phyloP scores from a whole-genome alignment of 1,140 invertebrate genomes.

The Drosophila suzukii region DNA sequence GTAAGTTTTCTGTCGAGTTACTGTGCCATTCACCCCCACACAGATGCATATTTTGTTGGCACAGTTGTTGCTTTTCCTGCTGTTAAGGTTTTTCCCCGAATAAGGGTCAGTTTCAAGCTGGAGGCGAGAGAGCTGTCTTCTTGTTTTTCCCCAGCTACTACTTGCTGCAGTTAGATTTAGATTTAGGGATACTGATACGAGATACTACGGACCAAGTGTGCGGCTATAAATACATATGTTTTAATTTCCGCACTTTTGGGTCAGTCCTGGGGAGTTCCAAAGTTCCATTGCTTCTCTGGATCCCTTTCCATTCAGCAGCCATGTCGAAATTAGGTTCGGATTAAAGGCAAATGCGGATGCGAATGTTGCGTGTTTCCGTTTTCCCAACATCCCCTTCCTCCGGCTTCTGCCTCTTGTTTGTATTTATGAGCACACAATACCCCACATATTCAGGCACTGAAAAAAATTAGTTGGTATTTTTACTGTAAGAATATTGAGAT shows the following conservation, averaged over 20 bases:
- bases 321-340: conserved; percentile 59
- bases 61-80: not conserved
- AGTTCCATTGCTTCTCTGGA: not conserved
- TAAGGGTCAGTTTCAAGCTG: conserved; percentile 66
- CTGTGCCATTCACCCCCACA: not conserved
- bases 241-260: conserved; percentile 83
- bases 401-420: conserved; percentile 39
- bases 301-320: conserved; percentile 22
- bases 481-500: too few relatives aligned
- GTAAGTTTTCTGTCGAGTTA: not conserved
- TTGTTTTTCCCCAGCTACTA: conserved; percentile 19
- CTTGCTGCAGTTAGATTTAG: conserved; percentile 29
- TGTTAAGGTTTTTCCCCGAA: conserved; percentile 45
- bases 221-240: conserved; percentile 81
- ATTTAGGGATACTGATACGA: conserved; percentile 35
- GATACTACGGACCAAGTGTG: conserved; percentile 53
- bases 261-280: conserved; percentile 52
- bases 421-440: conserved; percentile 57
- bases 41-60: conserved; percentile 38
- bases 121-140: conserved; percentile 37
- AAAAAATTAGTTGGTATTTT: not conserved
- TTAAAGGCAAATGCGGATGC: conserved; percentile 76
- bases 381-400: conserved; percentile 5
- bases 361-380: conserved; percentile 70
- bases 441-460: not conserved